Evolutionary conservation across 2,113 vertebrate genomes (phyloP).

Genomic region (Okapia johnstoni): DNA sequence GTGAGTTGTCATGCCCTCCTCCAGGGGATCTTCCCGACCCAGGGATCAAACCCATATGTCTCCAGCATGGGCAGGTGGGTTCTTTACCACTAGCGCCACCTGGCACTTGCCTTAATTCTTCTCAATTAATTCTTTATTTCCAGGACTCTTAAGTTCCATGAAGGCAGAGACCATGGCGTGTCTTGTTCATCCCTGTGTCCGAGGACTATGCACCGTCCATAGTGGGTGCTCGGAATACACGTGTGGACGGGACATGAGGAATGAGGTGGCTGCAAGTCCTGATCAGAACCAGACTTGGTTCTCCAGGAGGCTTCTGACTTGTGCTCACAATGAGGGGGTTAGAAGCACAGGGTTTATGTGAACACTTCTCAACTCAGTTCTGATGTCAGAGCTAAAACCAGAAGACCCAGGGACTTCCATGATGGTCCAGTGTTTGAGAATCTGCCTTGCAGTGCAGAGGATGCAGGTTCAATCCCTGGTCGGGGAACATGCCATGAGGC

Average conservation of each 20-base stretch:
- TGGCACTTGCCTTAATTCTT: not conserved
- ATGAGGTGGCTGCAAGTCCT: too few species aligned
- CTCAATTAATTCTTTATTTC: not conserved
- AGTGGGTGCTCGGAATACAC: not conserved
- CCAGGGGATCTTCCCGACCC: not conserved
- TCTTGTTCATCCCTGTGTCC: rapidly evolving
- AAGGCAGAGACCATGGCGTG: not conserved
- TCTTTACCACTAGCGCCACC: not conserved
- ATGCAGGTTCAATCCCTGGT: not conserved
- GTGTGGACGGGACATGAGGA: not conserved
- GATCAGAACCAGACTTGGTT: not conserved
- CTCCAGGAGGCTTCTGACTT: not conserved
- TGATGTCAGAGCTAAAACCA: not conserved
- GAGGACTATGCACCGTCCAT: rapidly evolving
- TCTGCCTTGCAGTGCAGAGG: not conserved
- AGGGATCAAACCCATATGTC: not conserved
- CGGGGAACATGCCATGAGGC: not conserved
- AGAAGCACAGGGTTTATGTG: not conserved
- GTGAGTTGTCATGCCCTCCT: not conserved
- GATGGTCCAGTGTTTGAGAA: not conserved
- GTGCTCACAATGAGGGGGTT: not conserved
- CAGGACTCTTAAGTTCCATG: not conserved
- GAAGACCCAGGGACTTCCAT: not conserved
- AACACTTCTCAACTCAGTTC: not conserved
- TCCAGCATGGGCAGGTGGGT: not conserved